Conservation (phyloP, 1,140 invertebrate genomes). For the Drosophila murphyi region DNA sequence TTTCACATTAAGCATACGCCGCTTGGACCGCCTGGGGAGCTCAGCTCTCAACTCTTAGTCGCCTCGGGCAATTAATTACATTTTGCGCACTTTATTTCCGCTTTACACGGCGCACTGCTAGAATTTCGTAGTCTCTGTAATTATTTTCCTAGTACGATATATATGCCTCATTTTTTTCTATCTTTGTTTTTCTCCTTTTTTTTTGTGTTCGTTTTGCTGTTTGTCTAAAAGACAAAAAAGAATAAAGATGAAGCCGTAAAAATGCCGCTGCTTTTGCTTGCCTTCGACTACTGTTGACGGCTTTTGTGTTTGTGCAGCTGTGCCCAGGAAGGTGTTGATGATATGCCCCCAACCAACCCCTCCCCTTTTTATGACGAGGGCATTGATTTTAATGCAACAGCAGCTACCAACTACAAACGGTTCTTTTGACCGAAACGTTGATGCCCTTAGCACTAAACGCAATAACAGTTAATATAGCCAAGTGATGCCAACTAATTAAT, state of each 20-base stretch:
- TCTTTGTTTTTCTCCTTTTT: not conserved
- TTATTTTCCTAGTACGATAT: constrained; percentile 51
- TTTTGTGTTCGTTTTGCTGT: constrained; percentile 3
- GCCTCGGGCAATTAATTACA: constrained; percentile 74
- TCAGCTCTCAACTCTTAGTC: constrained; percentile 31
- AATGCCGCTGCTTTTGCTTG: constrained; percentile 66
- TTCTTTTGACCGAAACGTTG: constrained; percentile 9
- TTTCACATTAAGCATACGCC: constrained; percentile 49
- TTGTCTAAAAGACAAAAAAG: constrained; percentile 31
- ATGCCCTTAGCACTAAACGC: constrained; percentile 4
- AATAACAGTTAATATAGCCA: too few species aligned
- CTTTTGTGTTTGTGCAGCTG: constrained; percentile 61
- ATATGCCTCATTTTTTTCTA: constrained; percentile 46
- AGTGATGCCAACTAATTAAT: too few species aligned
- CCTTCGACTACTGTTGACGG: constrained; percentile 11
- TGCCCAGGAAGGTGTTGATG: constrained; percentile 70
- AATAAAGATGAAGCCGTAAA: constrained; percentile 71
- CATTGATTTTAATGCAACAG: constrained; percentile 39
- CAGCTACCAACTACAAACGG: constrained; percentile 8
- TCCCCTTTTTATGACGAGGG: constrained; percentile 1
- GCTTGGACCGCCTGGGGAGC: constrained; percentile 18
- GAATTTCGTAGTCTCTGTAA: constrained; percentile 63
- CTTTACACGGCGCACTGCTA: constrained; percentile 56
- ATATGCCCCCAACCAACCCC: constrained; percentile 43
- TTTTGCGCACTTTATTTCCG: constrained; percentile 81